These are phyloP conservation scores for Drosophila fungiperda DNA, from an alignment of 2,888 invertebrate genomes.

Conservation along the genomic window DNA sequence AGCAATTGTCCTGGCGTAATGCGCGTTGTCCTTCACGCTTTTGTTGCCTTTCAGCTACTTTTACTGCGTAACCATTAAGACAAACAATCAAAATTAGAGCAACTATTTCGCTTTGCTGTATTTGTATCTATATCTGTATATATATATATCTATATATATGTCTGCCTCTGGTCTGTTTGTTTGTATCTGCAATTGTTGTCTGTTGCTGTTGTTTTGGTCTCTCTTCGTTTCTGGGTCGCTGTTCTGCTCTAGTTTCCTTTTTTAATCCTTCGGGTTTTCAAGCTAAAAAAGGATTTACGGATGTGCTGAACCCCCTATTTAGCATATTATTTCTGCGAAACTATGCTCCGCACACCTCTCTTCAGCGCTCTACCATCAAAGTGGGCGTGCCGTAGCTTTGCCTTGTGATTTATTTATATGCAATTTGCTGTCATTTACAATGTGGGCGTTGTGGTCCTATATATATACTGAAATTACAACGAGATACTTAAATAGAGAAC, in stretches of 20 bases:
- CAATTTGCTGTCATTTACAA: conserved; percentile 18
- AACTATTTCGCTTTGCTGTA: conserved; percentile 59
- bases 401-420: conserved; percentile 64
- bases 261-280: conserved; percentile 81
- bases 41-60: conserved; percentile 65
- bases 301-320: conserved; percentile 50
- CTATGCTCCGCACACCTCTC: conserved; percentile 4
- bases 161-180: neutral
- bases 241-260: conserved; percentile 77
- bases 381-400: conserved; percentile 60
- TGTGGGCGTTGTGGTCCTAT: conserved; percentile 1
- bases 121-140: conserved; percentile 12
- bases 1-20: conserved; percentile 60
- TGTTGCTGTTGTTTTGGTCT: conserved; percentile 4
- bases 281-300: conserved; percentile 78
- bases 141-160: conserved; percentile 7
- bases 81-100: conserved; percentile 81
- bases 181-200: neutral
- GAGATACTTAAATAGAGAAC: too few relatives aligned
- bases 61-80: conserved; percentile 74
- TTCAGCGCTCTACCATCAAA: neutral
- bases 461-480: neutral
- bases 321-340: conserved; percentile 71
- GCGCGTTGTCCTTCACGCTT: conserved; percentile 69
- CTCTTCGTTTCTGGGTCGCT: conserved; percentile 4